Evolutionary conservation across 2,113 vertebrate genomes (phyloP).

Genomic region (Tetraodon nigroviridis): DNA sequence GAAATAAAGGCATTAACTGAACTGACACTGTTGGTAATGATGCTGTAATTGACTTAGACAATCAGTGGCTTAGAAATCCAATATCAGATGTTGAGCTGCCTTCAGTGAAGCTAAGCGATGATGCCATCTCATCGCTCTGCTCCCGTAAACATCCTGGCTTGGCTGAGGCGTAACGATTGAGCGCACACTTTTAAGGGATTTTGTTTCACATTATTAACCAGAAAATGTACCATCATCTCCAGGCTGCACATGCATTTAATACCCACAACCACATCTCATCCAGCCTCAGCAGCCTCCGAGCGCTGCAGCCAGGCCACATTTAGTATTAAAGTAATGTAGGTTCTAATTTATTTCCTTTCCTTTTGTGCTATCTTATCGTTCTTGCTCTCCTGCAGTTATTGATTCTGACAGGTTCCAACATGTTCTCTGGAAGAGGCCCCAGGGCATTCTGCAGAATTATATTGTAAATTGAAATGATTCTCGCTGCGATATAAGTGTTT

Average conservation of each 20-base stretch:
- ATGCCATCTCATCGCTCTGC: not conserved
- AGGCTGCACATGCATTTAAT: not conserved
- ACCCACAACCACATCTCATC: not conserved
- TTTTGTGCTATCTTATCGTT: constrained; percentile 8
- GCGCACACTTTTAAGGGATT: not conserved
- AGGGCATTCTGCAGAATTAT: constrained; percentile 6
- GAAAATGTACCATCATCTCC: not conserved
- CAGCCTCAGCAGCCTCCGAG: not conserved
- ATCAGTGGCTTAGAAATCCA: constrained; percentile 27
- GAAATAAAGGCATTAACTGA: constrained; percentile 49
- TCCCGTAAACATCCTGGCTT: not conserved
- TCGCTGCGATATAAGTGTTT: not conserved
- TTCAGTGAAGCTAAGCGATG: not conserved
- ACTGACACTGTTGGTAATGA: constrained; percentile 39
- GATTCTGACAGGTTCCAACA: constrained; percentile 1
- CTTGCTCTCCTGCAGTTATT: constrained; percentile 3
- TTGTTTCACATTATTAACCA: not conserved
- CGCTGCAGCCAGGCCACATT: not conserved
- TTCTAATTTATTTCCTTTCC: constrained; percentile 4
- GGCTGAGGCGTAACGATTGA: not conserved
- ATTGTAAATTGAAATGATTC: not conserved
- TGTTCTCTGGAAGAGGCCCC: not conserved
- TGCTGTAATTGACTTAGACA: constrained; percentile 36
- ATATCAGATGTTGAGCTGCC: constrained; percentile 26
- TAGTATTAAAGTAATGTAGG: not conserved